phyloP scores from a whole-genome alignment of 2,888 invertebrate species.

The Perizoma flavofasciatum region DNA sequence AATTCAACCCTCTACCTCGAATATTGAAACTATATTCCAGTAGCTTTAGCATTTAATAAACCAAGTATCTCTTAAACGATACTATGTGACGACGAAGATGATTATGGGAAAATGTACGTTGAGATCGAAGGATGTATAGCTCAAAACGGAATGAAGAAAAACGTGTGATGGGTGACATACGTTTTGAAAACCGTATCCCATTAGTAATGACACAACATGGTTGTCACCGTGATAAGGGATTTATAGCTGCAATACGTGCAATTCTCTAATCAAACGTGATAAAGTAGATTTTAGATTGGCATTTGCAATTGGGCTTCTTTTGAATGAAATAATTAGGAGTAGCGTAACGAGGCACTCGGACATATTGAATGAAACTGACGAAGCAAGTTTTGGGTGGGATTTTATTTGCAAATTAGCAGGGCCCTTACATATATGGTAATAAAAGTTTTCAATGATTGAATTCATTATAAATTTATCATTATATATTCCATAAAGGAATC shows the following conservation, averaged over 20 bases:
- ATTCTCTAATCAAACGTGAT: background rate
- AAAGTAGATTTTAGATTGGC: conserved; percentile 19
- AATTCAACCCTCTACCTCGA: background rate
- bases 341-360: conserved; percentile 61
- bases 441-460: conserved; percentile 12
- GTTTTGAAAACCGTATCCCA: conserved; percentile 70
- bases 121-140: background rate
- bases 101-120: conserved; percentile 36
- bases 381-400: conserved; percentile 26
- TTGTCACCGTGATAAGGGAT: conserved; percentile 73
- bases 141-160: conserved; percentile 26
- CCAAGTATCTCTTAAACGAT: conserved; percentile 7
- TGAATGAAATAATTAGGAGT: conserved; percentile 65
- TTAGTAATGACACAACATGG: conserved; percentile 76
- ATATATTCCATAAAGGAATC: too few species aligned
- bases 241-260: conserved; percentile 51
- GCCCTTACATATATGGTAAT: conserved; percentile 17
- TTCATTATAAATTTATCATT: too few species aligned
- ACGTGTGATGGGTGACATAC: conserved; percentile 53
- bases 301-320: conserved; percentile 27
- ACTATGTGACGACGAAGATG: conserved; percentile 1
- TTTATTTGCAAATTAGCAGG: conserved; percentile 35
- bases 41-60: conserved; percentile 6
- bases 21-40: conserved; percentile 5
- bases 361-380: conserved; percentile 31